Evolutionary conservation across 2,113 vertebrate genomes (phyloP).

Genomic region (Oncorhynchus nerka): DNA sequence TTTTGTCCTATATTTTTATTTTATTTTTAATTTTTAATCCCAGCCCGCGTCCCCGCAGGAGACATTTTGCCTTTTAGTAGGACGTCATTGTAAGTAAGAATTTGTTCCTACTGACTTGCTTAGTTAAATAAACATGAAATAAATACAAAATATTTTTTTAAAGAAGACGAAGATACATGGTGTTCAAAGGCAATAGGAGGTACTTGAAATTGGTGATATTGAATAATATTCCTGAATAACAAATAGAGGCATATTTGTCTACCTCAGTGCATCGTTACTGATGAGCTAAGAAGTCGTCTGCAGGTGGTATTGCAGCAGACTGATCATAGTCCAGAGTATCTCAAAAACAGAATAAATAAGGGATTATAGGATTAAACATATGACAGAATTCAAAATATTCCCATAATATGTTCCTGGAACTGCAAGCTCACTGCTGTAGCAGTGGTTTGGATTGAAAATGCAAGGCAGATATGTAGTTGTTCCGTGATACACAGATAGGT

Average conservation of each 20-base stretch:
- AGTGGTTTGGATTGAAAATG: conserved; percentile 16
- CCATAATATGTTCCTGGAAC: conserved; percentile 24
- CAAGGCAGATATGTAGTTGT: conserved; percentile 29
- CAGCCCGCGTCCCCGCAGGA: too few relatives aligned
- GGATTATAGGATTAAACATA: conserved; percentile 48
- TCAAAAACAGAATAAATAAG: conserved; percentile 21
- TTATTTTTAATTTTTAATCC: too few relatives aligned
- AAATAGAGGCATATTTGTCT: too few relatives aligned
- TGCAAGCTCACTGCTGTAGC: not conserved
- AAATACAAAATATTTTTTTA: too few relatives aligned
- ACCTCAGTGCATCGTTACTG: too few relatives aligned
- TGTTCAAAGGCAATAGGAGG: not conserved
- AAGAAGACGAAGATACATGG: conserved; percentile 38
- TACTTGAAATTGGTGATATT: conserved; percentile 24
- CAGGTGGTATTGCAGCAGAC: not conserved
- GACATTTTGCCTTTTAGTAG: too few relatives aligned
- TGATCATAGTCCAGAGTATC: not conserved
- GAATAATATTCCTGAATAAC: too few relatives aligned
- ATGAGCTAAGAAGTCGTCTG: too few relatives aligned
- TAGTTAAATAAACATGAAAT: too few relatives aligned
- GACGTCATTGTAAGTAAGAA: too few relatives aligned
- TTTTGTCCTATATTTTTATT: too few relatives aligned
- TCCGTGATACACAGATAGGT: not conserved
- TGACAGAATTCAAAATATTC: conserved; percentile 26
- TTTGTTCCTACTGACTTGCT: too few relatives aligned